Evolutionary conservation across 30 jellyfish, hydroid and myxozoan species (phyloP), one percentile per base, ranked within the genome.

Genomic region (Aurelia coerulea): DNA sequence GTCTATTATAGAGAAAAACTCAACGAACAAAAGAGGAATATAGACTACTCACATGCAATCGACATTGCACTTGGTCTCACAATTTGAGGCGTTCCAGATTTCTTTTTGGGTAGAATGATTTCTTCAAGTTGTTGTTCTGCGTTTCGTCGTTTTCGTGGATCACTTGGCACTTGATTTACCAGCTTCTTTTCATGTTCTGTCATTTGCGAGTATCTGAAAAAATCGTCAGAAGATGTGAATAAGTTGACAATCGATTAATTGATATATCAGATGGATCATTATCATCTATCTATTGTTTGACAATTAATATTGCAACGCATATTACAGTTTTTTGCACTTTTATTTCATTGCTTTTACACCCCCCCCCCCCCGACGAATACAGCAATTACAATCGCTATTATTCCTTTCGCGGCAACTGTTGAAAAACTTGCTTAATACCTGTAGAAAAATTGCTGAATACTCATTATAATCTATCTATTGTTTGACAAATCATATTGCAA

Each of bases 91-190:
- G 73, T 34, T 13, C 19, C 29, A 42, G 79, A 12, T 65, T 85
- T 85, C 42, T 74, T 85, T 81, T 86, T 86, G 31, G 67, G 35
- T 3, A 74, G 23, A 15, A 29, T 17, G 11, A 10, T 51, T 3
- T 73, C 88, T 10, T 75, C 95, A n/a, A 62, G 53, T 62, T 66
- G 53, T 62, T 66, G 89, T 9, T 81, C 75, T 10, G 37, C 29
- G 60, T 66, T 76, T 63, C 98, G 85, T 60, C 97, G 65, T 76
- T 85, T 81, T 51, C 98, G 84, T 7, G 98, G 98, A 87, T 92
- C 98, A 81, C 97, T 87, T 53, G 98, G 98, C 10, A 81, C 95
- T 32, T 84, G 93, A 74, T 68, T 86, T 10, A 70, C 49, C n/a
- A 64, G 67, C 54, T 65, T 82, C 82, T 88, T 93, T 66, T 93